Evolutionary conservation across 2,113 vertebrate genomes (phyloP).

Genomic region (Pseudopodoces humilis): DNA sequence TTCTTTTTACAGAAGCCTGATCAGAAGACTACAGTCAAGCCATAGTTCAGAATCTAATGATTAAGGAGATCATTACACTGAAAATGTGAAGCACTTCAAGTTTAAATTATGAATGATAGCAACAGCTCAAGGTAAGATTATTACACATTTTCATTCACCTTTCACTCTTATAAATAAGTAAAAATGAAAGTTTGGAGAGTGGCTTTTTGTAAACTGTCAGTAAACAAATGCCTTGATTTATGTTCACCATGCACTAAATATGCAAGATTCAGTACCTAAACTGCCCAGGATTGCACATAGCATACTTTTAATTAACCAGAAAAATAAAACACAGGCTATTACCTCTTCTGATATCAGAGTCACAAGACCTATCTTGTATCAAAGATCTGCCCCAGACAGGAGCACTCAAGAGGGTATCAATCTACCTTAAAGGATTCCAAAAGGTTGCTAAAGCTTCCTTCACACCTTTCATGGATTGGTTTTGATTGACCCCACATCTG

Average conservation of each 20-base stretch:
- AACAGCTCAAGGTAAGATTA: background rate
- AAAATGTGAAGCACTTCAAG: background rate
- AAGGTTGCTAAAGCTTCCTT: background rate
- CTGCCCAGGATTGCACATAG: background rate
- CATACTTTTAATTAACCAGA: background rate
- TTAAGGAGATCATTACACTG: background rate
- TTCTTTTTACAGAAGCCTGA: background rate
- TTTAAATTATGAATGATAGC: background rate
- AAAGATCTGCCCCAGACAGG: background rate
- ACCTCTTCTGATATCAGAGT: background rate
- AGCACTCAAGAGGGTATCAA: background rate
- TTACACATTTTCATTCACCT: background rate
- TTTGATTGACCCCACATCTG: background rate
- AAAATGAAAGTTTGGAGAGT: background rate
- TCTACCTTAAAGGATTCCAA: background rate
- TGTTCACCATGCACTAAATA: background rate
- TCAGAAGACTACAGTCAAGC: background rate
- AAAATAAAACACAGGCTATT: background rate
- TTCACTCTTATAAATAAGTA: background rate
- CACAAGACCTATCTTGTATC: background rate
- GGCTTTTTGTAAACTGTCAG: background rate
- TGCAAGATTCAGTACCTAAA: background rate
- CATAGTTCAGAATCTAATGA: background rate
- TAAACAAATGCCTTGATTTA: background rate
- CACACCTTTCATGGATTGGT: background rate